Percentiles rank a stretch among this genome's conserved stretches.
Evolutionary conservation across 2,888 invertebrate species (phyloP).

Genomic region (Itoplectis maculator): DNA sequence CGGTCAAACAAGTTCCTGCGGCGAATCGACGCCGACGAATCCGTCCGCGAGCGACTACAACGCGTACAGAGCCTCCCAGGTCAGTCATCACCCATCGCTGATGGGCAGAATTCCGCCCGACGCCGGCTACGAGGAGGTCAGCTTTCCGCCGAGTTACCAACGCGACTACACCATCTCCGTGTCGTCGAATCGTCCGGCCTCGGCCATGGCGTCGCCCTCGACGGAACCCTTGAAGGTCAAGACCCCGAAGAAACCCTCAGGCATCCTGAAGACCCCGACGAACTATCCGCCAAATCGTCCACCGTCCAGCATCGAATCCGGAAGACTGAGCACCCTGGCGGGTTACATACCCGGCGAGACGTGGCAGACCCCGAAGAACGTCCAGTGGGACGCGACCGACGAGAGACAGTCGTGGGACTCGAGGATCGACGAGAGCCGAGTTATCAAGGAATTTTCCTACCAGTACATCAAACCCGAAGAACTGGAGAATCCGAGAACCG

Average conservation of each 20-base stretch:
- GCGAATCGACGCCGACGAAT: not conserved
- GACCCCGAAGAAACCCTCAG: constrained; percentile 75
- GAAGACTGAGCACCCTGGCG: constrained; percentile 67
- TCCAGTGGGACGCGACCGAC: constrained; percentile 78
- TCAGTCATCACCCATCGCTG: not conserved
- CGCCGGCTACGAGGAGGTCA: constrained; percentile 80
- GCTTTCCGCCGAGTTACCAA: constrained; percentile 67
- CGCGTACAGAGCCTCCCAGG: constrained; percentile 38
- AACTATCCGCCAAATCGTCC: constrained; percentile 71
- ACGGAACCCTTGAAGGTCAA: constrained; percentile 57
- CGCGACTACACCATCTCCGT: constrained; percentile 42
- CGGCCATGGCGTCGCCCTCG: not conserved
- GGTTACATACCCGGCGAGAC: constrained; percentile 74
- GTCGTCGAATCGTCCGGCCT: constrained; percentile 38
- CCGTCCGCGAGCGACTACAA: constrained; percentile 56
- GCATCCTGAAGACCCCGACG: constrained; percentile 78
- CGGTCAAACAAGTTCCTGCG: constrained; percentile 26
- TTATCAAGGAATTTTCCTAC: constrained; percentile 84
- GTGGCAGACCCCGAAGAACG: constrained; percentile 77
- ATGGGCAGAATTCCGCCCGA: constrained; percentile 78
- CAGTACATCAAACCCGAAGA: constrained; percentile 82
- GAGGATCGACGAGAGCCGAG: constrained; percentile 81
- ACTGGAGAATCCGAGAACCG: constrained; percentile 72
- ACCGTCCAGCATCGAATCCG: constrained; percentile 68
- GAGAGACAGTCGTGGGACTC: constrained; percentile 80